These are phyloP conservation scores for Zingel zingel DNA, from an alignment of 2,113 vertebrate species.

Conservation along the genomic window DNA sequence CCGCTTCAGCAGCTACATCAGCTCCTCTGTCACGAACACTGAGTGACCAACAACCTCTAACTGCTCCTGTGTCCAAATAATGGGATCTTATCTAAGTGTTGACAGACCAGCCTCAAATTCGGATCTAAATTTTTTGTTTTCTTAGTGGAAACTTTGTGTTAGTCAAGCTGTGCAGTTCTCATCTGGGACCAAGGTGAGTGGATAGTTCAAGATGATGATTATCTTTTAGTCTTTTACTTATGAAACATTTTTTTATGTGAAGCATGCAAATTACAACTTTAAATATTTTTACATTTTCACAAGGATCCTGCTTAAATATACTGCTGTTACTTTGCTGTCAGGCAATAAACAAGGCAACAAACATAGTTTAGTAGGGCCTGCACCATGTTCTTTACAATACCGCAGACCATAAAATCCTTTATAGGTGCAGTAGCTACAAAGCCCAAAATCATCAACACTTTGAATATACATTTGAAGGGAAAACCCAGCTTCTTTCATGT, in stretches of 20 bases:
- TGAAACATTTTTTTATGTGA: not conserved
- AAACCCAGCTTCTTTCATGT: not conserved
- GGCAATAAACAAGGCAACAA: constrained; percentile 20
- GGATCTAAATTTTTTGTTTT: constrained; percentile 1
- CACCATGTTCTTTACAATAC: constrained; percentile 28
- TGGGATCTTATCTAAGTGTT: constrained; percentile 24
- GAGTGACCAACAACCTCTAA: not conserved
- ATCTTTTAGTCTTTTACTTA: not conserved
- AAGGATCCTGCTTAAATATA: not conserved
- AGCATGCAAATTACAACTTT: not conserved
- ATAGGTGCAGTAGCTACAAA: constrained; percentile 4
- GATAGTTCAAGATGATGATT: not conserved
- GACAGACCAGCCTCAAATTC: not conserved
- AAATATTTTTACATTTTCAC: not conserved
- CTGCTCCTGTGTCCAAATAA: constrained; percentile 10
- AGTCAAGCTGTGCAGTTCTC: not conserved
- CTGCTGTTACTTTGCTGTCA: not conserved
- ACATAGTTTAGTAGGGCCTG: constrained; percentile 24
- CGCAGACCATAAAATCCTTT: constrained; percentile 33
- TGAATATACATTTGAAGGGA: not conserved
- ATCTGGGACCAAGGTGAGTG: constrained; percentile 63
- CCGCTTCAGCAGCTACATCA: constrained; percentile 30
- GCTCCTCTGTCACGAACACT: constrained; percentile 1
- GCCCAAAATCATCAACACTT: constrained; percentile 11
- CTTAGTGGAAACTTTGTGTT: constrained; percentile 7